A percentile compares a stretch with the other conserved stretches of the same genome.
Evolutionary conservation across 2,888 invertebrate genomes (phyloP).

Genomic region (Pyrochroa serraticornis): DNA sequence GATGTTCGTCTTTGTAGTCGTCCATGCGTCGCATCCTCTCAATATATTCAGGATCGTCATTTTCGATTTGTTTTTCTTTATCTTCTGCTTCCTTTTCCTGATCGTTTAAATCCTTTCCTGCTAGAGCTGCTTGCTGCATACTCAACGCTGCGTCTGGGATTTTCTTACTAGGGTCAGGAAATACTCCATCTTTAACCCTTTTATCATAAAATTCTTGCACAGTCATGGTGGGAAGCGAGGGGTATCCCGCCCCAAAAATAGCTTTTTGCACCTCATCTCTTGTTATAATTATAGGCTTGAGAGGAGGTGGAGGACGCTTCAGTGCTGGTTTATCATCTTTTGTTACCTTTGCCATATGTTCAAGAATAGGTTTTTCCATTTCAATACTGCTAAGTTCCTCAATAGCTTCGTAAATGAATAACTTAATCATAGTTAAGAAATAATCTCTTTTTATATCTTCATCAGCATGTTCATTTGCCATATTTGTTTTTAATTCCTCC

Average conservation of each 20-base stretch:
- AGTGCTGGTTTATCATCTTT: conserved; percentile 52
- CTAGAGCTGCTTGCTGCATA: conserved; percentile 52
- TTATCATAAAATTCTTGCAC: conserved; percentile 96
- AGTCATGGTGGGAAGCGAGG: conserved; percentile 88
- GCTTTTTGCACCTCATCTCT: conserved; percentile 87
- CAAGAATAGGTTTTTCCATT: conserved; percentile 77
- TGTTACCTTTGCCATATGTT: conserved; percentile 69
- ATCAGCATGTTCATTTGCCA: conserved; percentile 69
- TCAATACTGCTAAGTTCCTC: conserved; percentile 82
- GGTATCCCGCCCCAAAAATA: conserved; percentile 94
- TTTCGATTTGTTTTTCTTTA: conserved; percentile 69
- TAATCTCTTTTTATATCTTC: conserved; percentile 83
- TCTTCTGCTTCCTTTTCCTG: conserved; percentile 67
- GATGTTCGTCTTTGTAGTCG: conserved; percentile 87
- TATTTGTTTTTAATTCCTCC: conserved; percentile 65
- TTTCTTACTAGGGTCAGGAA: conserved; percentile 60
- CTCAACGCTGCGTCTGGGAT: conserved; percentile 43
- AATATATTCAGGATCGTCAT: conserved; percentile 74
- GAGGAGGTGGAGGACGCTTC: conserved; percentile 59
- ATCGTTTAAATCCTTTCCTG: conserved; percentile 52
- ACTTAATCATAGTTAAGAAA: conserved; percentile 76
- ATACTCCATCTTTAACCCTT: conserved; percentile 64
- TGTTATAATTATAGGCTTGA: conserved; percentile 87
- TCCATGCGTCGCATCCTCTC: conserved; percentile 74
- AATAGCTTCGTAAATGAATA: conserved; percentile 74